phyloP scores from a whole-genome alignment of 2,113 vertebrate genomes.

The Procavia capensis region DNA sequence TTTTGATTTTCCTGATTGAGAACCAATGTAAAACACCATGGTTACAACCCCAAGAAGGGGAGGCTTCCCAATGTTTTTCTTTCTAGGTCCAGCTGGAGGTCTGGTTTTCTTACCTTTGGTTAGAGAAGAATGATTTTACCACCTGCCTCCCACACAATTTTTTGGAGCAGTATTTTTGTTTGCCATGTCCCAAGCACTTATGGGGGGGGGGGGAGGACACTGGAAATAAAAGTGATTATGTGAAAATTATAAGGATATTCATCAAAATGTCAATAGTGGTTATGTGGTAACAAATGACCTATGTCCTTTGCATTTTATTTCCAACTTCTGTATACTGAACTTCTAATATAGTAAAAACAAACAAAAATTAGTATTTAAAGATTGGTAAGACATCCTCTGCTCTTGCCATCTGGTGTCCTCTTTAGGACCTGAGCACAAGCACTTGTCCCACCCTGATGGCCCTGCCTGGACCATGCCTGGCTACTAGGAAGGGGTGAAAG shows the following conservation, averaged over 20 bases:
- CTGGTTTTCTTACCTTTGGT: neutral
- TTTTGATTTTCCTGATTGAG: neutral
- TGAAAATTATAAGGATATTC: neutral
- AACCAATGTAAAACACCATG: neutral
- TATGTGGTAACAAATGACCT: neutral
- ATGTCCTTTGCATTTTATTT: neutral
- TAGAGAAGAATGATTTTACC: neutral
- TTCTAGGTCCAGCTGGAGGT: neutral
- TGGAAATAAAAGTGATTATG: neutral
- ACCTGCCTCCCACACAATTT: neutral
- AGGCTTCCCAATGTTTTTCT: neutral
- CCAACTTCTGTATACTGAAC: constrained; percentile 15
- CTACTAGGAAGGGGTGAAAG: neutral
- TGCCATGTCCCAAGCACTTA: neutral
- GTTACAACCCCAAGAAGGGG: neutral
- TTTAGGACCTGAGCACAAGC: neutral
- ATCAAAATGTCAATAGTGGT: neutral
- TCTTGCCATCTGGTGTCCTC: neutral
- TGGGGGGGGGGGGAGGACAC: too few relatives aligned
- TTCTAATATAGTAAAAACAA: neutral
- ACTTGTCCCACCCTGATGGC: neutral
- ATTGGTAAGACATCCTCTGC: neutral
- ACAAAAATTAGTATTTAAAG: constrained; percentile 21
- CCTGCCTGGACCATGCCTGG: neutral
- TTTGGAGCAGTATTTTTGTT: neutral